Evolutionary conservation across 2,888 invertebrate genomes (phyloP), one percentile per base, ranked within the genome.

Genomic region (Drosophila falleni): DNA sequence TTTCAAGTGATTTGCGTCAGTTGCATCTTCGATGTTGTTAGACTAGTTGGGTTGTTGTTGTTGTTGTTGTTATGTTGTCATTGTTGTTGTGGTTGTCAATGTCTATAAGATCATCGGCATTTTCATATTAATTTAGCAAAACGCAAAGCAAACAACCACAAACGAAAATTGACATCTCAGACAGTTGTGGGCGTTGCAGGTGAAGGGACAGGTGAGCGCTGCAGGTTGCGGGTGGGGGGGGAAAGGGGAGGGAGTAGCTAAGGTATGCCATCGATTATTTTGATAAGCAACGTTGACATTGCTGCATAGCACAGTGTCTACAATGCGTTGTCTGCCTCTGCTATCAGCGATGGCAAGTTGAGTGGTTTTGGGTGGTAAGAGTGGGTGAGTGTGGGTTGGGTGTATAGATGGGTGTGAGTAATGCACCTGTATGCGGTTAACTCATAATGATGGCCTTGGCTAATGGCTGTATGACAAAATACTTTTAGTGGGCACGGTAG

Each of bases 161-260:
- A 81, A 85, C 80, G 82, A 81, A 82, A 81, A 76, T 80, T 84
- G 87, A 84, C 84, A 84, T 87, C 70, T 87, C 71, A 65, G 80
- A 71, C 74, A 70, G 65, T 16, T 42, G 51, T 47, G 66, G 65
- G 42, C 8, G 69, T 33, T 42, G 50, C 26, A 31, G 42, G 37
- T 60, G 5, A 5, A 13, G 5, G 4, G 5, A 33, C 58, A 50
- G 46, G 58, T 26, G 63, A 53, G 33, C n/a, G n/a, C 29, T 49
- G 58, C 41, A 23, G 39, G 11, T 35, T 31, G 15, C 16, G 2
- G 5, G 9, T 4, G 23, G 29, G 10, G 5, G 11, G 5, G 50
- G 23, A n/a, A 33, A n/a, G 10, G 15, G 44, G 29, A 11, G 15
- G 37, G 10, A 33, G 31, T n/a, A 9, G 29, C 3, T 16, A 15